Percentiles rank a stretch among this genome's conserved stretches.
Conservation (phyloP, 2,888 invertebrate species). For the Piscicola geometra region DNA sequence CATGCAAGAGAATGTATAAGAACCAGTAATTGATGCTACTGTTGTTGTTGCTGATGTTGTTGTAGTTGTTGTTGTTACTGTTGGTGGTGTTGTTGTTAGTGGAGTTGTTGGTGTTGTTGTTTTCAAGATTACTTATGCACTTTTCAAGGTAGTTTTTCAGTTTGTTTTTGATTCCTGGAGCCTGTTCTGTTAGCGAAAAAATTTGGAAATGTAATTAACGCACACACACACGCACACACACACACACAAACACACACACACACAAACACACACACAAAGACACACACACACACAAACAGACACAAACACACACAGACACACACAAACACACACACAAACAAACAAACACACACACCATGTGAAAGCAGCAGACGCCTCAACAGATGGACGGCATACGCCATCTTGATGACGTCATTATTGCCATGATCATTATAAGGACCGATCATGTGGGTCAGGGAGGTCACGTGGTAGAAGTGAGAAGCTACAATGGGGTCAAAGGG, state of each 20-base stretch:
- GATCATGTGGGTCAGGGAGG: not conserved
- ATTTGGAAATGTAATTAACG: too few relatives aligned
- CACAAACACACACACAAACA: conserved; percentile 38
- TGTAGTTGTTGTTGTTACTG: not conserved
- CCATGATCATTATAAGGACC: not conserved
- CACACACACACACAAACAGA: conserved; percentile 1
- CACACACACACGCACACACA: too few relatives aligned
- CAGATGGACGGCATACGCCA: not conserved
- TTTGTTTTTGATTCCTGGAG: not conserved
- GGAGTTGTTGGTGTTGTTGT: not conserved
- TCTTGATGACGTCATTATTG: not conserved
- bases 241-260: too few relatives aligned
- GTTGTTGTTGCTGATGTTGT: not conserved
- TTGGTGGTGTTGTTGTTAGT: not conserved
- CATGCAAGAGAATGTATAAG: not conserved
- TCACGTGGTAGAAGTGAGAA: not conserved
- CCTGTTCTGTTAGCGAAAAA: not conserved
- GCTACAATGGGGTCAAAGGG: not conserved
- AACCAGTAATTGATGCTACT: not conserved
- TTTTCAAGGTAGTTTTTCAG: conserved; percentile 6
- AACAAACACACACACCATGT: conserved; percentile 22
- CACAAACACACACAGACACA: conserved; percentile 28
- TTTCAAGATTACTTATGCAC: not conserved
- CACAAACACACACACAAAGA: not conserved
- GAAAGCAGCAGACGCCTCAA: not conserved